Base-by-base conservation (phyloP, 2,113 vertebrate species). In the Picathartes gymnocephalus region DNA sequence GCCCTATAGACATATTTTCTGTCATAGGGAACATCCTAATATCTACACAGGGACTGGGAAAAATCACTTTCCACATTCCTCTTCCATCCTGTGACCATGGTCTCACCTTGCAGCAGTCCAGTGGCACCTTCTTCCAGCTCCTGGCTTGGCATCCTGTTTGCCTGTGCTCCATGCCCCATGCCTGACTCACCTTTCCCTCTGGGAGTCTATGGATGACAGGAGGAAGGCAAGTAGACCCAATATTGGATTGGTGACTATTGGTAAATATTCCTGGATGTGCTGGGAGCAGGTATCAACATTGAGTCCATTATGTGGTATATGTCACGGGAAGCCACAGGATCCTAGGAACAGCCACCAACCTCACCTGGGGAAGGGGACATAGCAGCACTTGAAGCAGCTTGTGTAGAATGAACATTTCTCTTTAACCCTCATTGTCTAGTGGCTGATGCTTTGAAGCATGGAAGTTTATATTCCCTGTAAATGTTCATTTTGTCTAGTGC, bases 191-290 rank as follows among this genome's bases (percentile, higher is more conserved):
- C 6, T 57, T 15, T 25, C 47, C 18, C 21, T 39, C 24, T 6
- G 3, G 76, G 42, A 81, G 20, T 56, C 6, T 7, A 0, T 45
- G 13, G 15, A 19, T 16, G 35, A 22, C 24, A 16, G 13, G 7
- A n/a, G 23, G 4, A 44, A 50, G 71, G 23, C 0, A 0, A 6
- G 15, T 31, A 15, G 17, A 37, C 11, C 8, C 0, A 0, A 7
- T 3, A 1, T 39, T 10, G 27, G n/a, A 13, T 9, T 13, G 15
- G 28, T 48, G 48, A 7, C 54, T n/a, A 2, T 10, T n/a, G 58
- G 16, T 60, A 65, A 42, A 51, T 42, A 6, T 31, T 87, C 9
- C 44, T 77, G 48, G 28, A 7, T 0, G 0, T n/a, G 16, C 4
- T 23, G 10, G 37, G 48, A 64, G 48, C 48, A n/a, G 44, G 35